Base-by-base conservation (phyloP, 2,113 vertebrate species). In the Strix uralensis region DNA sequence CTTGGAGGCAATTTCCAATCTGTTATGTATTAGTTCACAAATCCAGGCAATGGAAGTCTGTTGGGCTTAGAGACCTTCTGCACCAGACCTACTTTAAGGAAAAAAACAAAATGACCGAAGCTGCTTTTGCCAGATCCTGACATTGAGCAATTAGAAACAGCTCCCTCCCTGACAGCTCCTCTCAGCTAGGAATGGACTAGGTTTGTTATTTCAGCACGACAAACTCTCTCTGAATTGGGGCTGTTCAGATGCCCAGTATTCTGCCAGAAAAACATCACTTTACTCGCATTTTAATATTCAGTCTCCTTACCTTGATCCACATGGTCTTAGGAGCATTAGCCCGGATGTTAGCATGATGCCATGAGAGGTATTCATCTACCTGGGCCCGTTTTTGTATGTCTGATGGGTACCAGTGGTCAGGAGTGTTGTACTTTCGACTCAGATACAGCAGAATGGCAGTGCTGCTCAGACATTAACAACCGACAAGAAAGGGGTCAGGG, bases 351-450 rank as follows among this genome's bases (percentile, higher is more conserved):
- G 95, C 49, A 10, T 99, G 98, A 92, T 99, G 98, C 99, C 99
- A 99, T 0, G 98, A 98, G 51, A 99, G 96, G 88, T 98, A 99
- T 82, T 99, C 98, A 6, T 99, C 98, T 3, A 98, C 97, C 0
- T 67, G 96, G 32, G 98, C 98, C 1, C 98, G 83, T 61, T 97
- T 97, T 38, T 98, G 97, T 9, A 98, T 97, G 73, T 99, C 98
- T 4, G 98, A 83, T 5, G 98, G 98, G 91, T 98, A 99, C 99
- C 98, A 99, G 97, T 98, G 98, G 92, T 98, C 98, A 0, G 98
- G 97, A n/a, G 98, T 98, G 86, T 97, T 92, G 94, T 97, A 98
- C 97, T 98, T 98, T 23, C 98, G 96, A 7, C 95, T 98, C 96
- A 99, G 84, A 47, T 99, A 99, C 57, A 97, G 92, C 74, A 99